Base-by-base conservation (phyloP, 53 echinoderm and acorn worm genomes). In the Zoroaster sp. region DNA sequence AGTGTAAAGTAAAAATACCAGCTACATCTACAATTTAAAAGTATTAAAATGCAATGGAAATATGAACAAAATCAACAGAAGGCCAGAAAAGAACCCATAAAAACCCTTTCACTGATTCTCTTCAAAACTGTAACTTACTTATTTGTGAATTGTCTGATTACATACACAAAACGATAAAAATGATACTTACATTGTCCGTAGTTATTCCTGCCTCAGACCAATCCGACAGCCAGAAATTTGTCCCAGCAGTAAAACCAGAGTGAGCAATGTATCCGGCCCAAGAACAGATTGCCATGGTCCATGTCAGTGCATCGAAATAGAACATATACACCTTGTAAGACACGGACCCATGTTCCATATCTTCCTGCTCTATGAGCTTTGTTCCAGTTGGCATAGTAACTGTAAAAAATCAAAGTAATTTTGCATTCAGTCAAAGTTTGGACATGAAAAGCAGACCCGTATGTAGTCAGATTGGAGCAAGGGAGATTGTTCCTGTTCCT, bases 221-320 rank as follows among this genome's bases (percentile, higher is more conserved):
- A 21, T 25, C 44, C 12, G 93, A 83, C 49, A 93, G 93, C 93
- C 93, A 93, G 81, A 93, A 93, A 38, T 89, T 83, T 15, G 89
- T 69, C 12, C 85, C 69, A 21, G 89, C 45, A 33, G 75, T 89
- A 14, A 69, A 34, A 44, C 40, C 36, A 9, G 41, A 77, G 32
- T 93, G 69, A 8, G 69, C 70, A 14, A 86, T n/a, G 21, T 77
- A 74, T 30, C 83, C 54, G 1, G 12, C 25, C 3, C 75, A 4
- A 36, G 75, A 89, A 14, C 17, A 11, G 10, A 83, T 76, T 3
- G 75, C 14, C 45, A 90, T 76, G 9, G 41, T 35, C 41, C 53
- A 83, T 10, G 71, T 77, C 68, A 83, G 76, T 42, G 89, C 83
- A 20, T 74, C 66, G 6, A 83, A 42, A 42, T 83, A 85, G 46